These are phyloP conservation scores for Polypedilum vanderplanki DNA, from an alignment of 1,140 invertebrate species.

Conservation along the genomic window DNA sequence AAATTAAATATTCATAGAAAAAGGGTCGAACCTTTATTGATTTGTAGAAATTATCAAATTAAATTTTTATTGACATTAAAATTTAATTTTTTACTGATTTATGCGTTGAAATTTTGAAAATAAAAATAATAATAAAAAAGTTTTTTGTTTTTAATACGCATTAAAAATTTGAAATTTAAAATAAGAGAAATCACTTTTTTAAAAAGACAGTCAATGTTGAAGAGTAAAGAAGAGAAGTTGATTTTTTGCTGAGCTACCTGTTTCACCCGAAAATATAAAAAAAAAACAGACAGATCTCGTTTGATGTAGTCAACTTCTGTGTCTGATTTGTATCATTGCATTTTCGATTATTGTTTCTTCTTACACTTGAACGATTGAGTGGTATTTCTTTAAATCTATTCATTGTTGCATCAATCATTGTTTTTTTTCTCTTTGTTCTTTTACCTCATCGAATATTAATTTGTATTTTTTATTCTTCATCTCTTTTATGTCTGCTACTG, in stretches of 20 bases:
- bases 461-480: not conserved
- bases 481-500: not conserved
- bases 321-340: not conserved
- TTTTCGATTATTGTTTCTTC: constrained; percentile 9
- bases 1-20: too few species aligned
- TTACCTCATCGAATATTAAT: constrained; percentile 1
- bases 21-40: too few species aligned
- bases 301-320: not conserved
- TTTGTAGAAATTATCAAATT: too few species aligned
- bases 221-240: not conserved
- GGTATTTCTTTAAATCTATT: not conserved
- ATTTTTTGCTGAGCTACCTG: not conserved
- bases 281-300: not conserved
- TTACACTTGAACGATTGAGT: constrained; percentile 4
- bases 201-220: too few species aligned
- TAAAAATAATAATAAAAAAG: too few species aligned
- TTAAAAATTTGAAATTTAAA: too few species aligned
- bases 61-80: too few species aligned
- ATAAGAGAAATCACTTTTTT: too few species aligned
- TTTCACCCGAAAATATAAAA: not conserved
- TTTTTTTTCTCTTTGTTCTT: not conserved
- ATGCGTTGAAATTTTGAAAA: too few species aligned
- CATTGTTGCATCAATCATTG: not conserved
- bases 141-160: too few species aligned
- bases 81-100: too few species aligned